Conservation (phyloP, 64 coral and sea anemone genomes). For the Pocillopora damicornis region DNA sequence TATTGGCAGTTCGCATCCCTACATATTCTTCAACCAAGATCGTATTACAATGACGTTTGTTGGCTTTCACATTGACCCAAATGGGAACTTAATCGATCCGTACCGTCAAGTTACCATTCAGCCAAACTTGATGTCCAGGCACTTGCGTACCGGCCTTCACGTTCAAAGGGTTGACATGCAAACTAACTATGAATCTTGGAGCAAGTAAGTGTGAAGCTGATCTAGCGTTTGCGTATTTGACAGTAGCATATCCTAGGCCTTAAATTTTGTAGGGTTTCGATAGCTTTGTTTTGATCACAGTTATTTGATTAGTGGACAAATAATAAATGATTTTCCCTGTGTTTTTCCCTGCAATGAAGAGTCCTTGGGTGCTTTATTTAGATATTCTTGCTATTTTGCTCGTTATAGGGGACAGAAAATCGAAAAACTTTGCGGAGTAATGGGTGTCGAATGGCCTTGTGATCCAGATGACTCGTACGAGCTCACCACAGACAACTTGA, state of each 20-base stretch:
- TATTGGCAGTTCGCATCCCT: conserved; percentile 67
- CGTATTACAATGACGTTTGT: conserved; percentile 69
- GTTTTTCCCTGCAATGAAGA: too few species aligned
- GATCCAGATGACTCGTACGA: conserved; percentile 77
- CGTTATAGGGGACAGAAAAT: conserved; percentile 59
- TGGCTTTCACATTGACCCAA: conserved; percentile 68
- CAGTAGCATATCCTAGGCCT: too few species aligned
- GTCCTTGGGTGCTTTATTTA: too few species aligned
- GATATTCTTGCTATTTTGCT: background rate
- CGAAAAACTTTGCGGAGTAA: conserved; percentile 58
- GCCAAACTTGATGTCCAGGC: conserved; percentile 54
- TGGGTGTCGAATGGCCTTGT: conserved; percentile 47
- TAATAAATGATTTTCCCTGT: too few species aligned
- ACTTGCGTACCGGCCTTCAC: conserved; percentile 54
- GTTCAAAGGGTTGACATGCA: conserved; percentile 49
- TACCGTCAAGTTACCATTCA: conserved; percentile 36
- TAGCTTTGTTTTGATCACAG: too few species aligned
- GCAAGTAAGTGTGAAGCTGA: conserved; percentile 51
- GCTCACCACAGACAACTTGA: conserved; percentile 76
- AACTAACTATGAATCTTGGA: conserved; percentile 58
- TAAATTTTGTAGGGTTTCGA: too few species aligned
- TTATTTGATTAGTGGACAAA: too few species aligned
- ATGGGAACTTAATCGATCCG: conserved; percentile 70
- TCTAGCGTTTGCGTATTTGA: background rate
- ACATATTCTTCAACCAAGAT: conserved; percentile 87